A percentile compares a stretch with the other conserved stretches of the same genome.
These are phyloP conservation scores for Gymnoscelis rufifasciata DNA, from an alignment of 2,888 invertebrate genomes.

Conservation along the genomic window DNA sequence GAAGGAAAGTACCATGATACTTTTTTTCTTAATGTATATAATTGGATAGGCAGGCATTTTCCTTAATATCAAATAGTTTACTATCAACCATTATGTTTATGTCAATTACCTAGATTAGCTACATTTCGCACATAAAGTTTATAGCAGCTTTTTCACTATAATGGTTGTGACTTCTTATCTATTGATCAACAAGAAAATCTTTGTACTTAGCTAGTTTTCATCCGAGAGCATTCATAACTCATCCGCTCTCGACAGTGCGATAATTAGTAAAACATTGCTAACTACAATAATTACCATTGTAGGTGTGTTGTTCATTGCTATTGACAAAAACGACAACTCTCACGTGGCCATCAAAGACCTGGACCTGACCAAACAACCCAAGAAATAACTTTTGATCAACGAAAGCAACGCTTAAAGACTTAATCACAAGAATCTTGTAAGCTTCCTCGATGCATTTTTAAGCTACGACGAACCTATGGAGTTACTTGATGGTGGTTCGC, in stretches of 20 bases:
- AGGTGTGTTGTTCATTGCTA: slow-evolving; percentile 94
- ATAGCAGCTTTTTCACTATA: too few relatives aligned
- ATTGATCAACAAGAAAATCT: too few relatives aligned
- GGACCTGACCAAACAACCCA: slow-evolving; percentile 95
- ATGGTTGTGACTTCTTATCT: too few relatives aligned
- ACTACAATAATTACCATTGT: slow-evolving; percentile 31
- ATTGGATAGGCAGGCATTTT: too few relatives aligned
- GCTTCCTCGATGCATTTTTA: slow-evolving; percentile 96
- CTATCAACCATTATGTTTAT: too few relatives aligned
- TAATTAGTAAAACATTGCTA: not conserved
- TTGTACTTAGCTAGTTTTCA: too few relatives aligned
- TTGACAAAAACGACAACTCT: slow-evolving; percentile 84
- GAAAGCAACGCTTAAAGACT: slow-evolving; percentile 96
- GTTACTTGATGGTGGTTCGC: slow-evolving; percentile 94
- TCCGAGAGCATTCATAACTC: not conserved
- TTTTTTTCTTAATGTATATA: too few relatives aligned
- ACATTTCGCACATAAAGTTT: too few relatives aligned
- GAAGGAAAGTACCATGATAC: too few relatives aligned
- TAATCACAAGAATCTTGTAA: slow-evolving; percentile 96
- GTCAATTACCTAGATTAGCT: too few relatives aligned
- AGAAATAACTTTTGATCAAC: slow-evolving; percentile 96
- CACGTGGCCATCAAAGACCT: slow-evolving; percentile 98
- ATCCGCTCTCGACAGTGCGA: not conserved
- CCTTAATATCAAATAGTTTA: too few relatives aligned
- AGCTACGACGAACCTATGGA: slow-evolving; percentile 96